These are phyloP conservation scores for Leptinotarsa rubiginosa DNA, from an alignment of 2,888 invertebrate species.

Conservation along the genomic window DNA sequence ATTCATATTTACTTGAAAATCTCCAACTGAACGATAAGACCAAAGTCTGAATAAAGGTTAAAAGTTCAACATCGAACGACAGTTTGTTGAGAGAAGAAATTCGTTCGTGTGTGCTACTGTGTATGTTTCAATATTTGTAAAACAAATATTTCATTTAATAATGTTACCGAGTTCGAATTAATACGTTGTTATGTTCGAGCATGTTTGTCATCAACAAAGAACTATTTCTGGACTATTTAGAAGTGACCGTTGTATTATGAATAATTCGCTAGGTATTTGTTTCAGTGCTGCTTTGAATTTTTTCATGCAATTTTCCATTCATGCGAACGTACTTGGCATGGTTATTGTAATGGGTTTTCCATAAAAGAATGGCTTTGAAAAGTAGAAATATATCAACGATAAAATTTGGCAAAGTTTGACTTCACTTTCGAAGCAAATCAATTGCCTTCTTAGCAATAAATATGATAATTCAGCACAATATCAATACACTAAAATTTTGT, in stretches of 20 bases:
- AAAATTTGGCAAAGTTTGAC: no score
- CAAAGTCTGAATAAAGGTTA: conserved; percentile 61
- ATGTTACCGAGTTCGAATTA: conserved; percentile 8
- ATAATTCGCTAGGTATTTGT: conserved; percentile 3
- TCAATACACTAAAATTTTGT: no score
- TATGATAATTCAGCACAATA: no score
- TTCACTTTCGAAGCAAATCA: no score
- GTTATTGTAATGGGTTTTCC: conserved; percentile 2
- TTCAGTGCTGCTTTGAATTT: conserved; percentile 9
- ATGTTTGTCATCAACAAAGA: conserved; percentile 14
- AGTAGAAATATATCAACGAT: background rate
- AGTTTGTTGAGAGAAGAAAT: conserved; percentile 50
- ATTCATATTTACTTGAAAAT: conserved; percentile 52
- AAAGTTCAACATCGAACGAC: conserved; percentile 57
- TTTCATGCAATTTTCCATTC: background rate
- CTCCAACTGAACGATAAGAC: conserved; percentile 53
- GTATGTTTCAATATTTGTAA: conserved; percentile 27
- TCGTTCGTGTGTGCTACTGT: conserved; percentile 26
- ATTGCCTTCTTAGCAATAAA: no score
- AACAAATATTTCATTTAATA: conserved; percentile 25
- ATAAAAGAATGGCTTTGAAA: background rate
- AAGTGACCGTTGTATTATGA: background rate
- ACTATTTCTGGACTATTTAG: conserved; percentile 12
- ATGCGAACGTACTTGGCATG: conserved; percentile 1
- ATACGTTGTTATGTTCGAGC: conserved; percentile 10